phyloP scores from a whole-genome alignment of 2,797 vertebrate species.

The Malacoctenus gilli region DNA sequence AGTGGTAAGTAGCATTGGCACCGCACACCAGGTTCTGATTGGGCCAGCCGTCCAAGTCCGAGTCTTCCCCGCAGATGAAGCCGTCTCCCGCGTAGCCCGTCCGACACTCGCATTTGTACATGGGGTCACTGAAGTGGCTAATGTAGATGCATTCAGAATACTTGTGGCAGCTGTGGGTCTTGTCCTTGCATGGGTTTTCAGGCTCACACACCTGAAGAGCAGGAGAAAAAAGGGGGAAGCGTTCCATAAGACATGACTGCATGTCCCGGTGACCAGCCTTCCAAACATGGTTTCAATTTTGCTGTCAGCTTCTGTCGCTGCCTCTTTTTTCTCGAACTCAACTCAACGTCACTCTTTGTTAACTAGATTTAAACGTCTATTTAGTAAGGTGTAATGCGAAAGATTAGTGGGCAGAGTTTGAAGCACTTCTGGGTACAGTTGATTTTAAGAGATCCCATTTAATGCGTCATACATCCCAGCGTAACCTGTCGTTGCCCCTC shows the following conservation, averaged over 20 bases:
- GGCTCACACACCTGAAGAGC: slow-evolving; percentile 91
- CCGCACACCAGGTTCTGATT: slow-evolving; percentile 93
- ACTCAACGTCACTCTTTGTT: too few species aligned
- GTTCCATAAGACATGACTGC: neutral
- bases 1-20: slow-evolving; percentile 93
- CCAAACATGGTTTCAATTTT: too few species aligned
- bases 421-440: slow-evolving; percentile 21
- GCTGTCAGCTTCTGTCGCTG: too few species aligned
- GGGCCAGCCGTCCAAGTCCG: slow-evolving; percentile 98
- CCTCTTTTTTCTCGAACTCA: too few species aligned
- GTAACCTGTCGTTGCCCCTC: slow-evolving; percentile 35
- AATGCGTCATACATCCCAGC: slow-evolving; percentile 32
- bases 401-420: slow-evolving; percentile 8
- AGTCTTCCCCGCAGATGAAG: slow-evolving; percentile 95
- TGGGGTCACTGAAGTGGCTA: slow-evolving; percentile 95
- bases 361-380: too few species aligned
- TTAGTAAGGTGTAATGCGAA: too few species aligned
- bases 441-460: slow-evolving; percentile 48
- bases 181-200: slow-evolving; percentile 94
- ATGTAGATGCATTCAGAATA: slow-evolving; percentile 93
- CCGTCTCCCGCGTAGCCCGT: slow-evolving; percentile 97
- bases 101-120: slow-evolving; percentile 97
- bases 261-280: too few species aligned
- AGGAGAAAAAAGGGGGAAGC: slow-evolving; percentile 2
- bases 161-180: slow-evolving; percentile 92